Percentiles rank a stretch among this genome's conserved stretches.
phyloP scores from a whole-genome alignment of 2,797 vertebrate genomes.

The Thamnophis elegans region DNA sequence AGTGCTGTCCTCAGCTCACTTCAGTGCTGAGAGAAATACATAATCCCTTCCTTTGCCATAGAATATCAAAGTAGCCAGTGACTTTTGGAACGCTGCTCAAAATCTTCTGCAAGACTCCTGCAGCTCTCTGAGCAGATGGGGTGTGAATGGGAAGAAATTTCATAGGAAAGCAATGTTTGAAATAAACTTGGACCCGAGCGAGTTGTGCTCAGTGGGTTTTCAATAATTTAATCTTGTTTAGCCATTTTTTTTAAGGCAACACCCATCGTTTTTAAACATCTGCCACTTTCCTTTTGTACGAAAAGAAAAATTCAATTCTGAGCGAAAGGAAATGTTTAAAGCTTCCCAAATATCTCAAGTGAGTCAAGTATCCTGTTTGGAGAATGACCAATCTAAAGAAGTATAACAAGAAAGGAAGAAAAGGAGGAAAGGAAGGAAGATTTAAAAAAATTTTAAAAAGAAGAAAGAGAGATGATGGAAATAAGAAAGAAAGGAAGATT shows the following conservation, averaged over 20 bases:
- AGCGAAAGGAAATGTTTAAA: constrained; percentile 33
- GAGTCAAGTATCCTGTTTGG: constrained; percentile 40
- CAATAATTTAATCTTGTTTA: constrained; percentile 31
- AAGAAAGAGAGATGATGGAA: background rate
- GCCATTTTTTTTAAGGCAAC: constrained; percentile 37
- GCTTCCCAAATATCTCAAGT: constrained; percentile 33
- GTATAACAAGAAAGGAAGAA: background rate
- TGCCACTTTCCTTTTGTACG: constrained; percentile 34
- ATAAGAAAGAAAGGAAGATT: background rate
- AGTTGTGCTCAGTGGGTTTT: constrained; percentile 21
- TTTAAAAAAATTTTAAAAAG: background rate
- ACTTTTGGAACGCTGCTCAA: background rate
- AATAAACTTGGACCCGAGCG: constrained; percentile 17
- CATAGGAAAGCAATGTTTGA: constrained; percentile 8
- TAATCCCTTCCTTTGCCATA: background rate
- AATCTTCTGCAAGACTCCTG: constrained; percentile 4
- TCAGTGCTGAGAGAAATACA: background rate
- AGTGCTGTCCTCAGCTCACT: constrained; percentile 11
- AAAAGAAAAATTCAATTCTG: constrained; percentile 9
- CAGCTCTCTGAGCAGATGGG: constrained; percentile 20
- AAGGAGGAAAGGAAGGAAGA: background rate
- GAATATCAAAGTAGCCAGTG: background rate
- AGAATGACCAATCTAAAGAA: constrained; percentile 4
- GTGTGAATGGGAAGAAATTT: constrained; percentile 27
- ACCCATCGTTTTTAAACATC: constrained; percentile 32